Percentiles rank a stretch among this genome's conserved stretches.
These are phyloP conservation scores for Triplophysa siluroides DNA, from an alignment of 2,113 vertebrate species.

Conservation along the genomic window DNA sequence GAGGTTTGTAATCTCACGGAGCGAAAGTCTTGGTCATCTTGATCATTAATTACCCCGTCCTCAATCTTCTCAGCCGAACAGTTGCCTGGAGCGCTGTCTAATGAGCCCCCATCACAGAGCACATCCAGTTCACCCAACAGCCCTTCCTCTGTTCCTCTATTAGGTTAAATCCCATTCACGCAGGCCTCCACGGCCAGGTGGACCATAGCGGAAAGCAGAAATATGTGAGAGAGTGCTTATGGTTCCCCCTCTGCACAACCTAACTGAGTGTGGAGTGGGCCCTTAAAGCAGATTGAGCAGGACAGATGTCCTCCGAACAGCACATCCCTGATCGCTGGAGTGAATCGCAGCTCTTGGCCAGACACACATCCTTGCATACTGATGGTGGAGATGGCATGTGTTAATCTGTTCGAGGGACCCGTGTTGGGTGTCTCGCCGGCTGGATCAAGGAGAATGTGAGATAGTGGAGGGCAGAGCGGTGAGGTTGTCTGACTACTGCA, in stretches of 20 bases:
- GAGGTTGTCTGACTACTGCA: background rate
- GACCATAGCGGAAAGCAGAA: conserved; percentile 14
- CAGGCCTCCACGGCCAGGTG: conserved; percentile 43
- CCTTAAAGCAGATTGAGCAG: conserved; percentile 20
- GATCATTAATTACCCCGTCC: conserved; percentile 46
- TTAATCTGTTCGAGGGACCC: conserved; percentile 26
- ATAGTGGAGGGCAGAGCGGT: background rate
- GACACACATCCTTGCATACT: conserved; percentile 29
- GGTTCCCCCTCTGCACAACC: background rate
- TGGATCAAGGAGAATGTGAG: conserved; percentile 10
- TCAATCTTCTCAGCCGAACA: conserved; percentile 25
- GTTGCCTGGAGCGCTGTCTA: conserved; percentile 32
- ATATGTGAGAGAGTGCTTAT: background rate
- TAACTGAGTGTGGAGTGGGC: conserved; percentile 7
- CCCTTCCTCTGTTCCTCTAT: conserved; percentile 52
- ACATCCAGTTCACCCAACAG: conserved; percentile 36
- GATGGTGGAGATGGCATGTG: conserved; percentile 12
- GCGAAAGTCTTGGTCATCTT: conserved; percentile 18
- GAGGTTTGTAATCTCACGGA: background rate
- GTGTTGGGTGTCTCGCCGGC: conserved; percentile 12
- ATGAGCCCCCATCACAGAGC: conserved; percentile 25
- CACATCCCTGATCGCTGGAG: conserved; percentile 22
- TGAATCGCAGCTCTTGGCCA: conserved; percentile 19
- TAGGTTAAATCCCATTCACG: conserved; percentile 39
- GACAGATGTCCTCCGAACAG: conserved; percentile 27